phyloP scores from a whole-genome alignment of 2,888 invertebrate genomes.

The Stenodera caucasica region DNA sequence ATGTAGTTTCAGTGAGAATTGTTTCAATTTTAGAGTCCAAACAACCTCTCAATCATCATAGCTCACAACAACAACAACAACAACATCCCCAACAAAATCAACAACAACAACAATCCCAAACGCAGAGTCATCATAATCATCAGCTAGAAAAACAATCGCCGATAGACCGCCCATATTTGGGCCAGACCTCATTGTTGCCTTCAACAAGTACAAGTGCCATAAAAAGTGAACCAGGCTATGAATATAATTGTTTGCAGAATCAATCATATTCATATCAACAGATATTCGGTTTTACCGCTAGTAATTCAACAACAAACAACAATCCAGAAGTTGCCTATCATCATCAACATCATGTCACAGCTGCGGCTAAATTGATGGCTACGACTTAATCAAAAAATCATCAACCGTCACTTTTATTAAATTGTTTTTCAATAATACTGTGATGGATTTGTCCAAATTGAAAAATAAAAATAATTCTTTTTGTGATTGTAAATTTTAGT shows the following conservation, averaged over 20 bases:
- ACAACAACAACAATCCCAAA: conserved; percentile 24
- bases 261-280: conserved; percentile 59
- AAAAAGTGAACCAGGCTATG: conserved; percentile 56
- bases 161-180: conserved; percentile 57
- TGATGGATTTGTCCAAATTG: not conserved
- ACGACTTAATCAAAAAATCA: conserved; percentile 63
- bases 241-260: conserved; percentile 54
- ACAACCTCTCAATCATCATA: conserved; percentile 35
- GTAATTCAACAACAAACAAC: conserved; percentile 50
- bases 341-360: conserved; percentile 83
- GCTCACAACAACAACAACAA: conserved; percentile 24
- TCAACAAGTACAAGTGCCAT: conserved; percentile 52
- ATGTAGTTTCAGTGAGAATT: not conserved
- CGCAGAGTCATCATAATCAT: conserved; percentile 32
- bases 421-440: no score
- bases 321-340: conserved; percentile 72
- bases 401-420: not conserved
- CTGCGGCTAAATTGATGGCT: conserved; percentile 81
- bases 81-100: conserved; percentile 35
- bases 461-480: not conserved
- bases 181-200: conserved; percentile 62
- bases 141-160: conserved; percentile 39
- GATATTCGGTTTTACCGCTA: conserved; percentile 57
- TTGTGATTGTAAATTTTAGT: not conserved
- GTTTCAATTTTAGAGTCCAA: conserved; percentile 48